Percentiles rank a stretch among this genome's conserved stretches.
Evolutionary conservation across 2,888 invertebrate species (phyloP).

Genomic region (Tolmerus cingulatus): DNA sequence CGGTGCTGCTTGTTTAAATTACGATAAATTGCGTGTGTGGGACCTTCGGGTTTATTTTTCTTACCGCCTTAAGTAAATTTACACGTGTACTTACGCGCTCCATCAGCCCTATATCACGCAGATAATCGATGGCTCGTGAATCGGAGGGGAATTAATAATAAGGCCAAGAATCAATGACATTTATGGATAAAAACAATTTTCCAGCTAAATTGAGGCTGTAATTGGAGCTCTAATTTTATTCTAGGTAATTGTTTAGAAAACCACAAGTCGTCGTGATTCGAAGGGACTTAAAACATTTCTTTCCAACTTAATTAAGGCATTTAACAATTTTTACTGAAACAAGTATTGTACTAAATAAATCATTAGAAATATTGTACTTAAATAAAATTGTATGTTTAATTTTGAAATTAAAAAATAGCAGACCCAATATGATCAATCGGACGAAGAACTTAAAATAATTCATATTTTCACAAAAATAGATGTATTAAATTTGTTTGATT

Average conservation of each 20-base stretch:
- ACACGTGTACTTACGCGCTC: not conserved
- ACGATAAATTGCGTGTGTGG: not conserved
- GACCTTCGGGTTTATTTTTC: not conserved
- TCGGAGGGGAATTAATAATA: not conserved
- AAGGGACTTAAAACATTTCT: not conserved
- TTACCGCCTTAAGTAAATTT: not conserved
- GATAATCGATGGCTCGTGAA: not conserved
- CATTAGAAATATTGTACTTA: no score
- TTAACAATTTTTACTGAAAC: not conserved
- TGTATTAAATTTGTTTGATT: no score
- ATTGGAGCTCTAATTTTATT: not conserved
- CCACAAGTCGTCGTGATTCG: not conserved
- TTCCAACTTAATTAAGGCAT: not conserved
- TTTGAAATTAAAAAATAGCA: no score
- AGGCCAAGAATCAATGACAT: not conserved
- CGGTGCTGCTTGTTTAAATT: not conserved
- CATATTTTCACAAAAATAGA: no score
- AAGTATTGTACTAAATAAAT: not conserved
- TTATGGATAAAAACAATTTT: not conserved
- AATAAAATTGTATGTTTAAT: no score
- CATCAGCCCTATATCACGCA: not conserved
- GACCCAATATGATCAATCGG: no score
- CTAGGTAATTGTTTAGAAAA: not conserved
- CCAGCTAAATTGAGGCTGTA: not conserved
- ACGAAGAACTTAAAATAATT: no score